Conservation (phyloP, 2,113 vertebrate genomes). For the Dasypus novemcinctus region DNA sequence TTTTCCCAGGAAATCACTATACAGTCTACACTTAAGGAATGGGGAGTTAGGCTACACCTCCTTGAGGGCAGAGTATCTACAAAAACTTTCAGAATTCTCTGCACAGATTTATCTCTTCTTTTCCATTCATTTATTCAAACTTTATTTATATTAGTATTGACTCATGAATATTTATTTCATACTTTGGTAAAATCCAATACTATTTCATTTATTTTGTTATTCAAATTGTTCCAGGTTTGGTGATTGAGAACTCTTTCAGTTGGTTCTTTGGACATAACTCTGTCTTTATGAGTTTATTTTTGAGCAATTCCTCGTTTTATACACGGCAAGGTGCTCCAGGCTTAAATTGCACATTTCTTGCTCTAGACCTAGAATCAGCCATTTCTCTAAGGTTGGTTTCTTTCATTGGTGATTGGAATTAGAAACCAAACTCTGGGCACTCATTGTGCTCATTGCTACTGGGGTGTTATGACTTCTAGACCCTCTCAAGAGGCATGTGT, state of each 20-base stretch:
- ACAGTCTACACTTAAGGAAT: background rate
- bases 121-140: background rate
- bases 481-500: background rate
- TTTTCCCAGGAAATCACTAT: background rate
- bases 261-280: background rate
- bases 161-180: slow-evolving; percentile 41
- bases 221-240: too few species aligned
- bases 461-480: background rate
- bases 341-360: background rate
- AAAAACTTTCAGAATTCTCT: background rate
- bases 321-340: background rate
- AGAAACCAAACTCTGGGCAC: slow-evolving; percentile 7
- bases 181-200: background rate
- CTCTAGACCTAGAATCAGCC: background rate
- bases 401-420: background rate
- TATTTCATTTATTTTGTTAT: too few species aligned
- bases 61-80: background rate
- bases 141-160: background rate
- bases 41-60: background rate
- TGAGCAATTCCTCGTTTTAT: background rate
- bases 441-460: background rate
- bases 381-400: background rate
- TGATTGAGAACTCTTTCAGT: background rate
- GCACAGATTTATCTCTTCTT: background rate
- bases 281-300: background rate